phyloP scores from a whole-genome alignment of 2,797 vertebrate species.

The Tokudaia tokunoshimensis region DNA sequence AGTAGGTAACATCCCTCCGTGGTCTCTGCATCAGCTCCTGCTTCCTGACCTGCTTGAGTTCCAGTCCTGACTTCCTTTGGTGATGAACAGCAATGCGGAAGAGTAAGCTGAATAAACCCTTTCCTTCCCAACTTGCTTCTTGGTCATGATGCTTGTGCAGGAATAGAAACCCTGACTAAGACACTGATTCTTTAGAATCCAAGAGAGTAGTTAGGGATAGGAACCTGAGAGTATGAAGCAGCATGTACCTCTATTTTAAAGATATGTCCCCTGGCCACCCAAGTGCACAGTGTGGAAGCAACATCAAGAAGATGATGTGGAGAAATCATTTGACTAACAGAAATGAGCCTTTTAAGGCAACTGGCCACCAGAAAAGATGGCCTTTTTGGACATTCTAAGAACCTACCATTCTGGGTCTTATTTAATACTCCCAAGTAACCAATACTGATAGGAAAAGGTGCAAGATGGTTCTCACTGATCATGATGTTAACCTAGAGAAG shows the following conservation, averaged over 20 bases:
- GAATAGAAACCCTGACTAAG: no score
- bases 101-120: no score
- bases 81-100: no score
- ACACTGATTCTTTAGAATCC: background rate
- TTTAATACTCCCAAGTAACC: constrained; percentile 97
- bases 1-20: no score
- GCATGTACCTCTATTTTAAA: background rate
- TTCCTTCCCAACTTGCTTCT: no score
- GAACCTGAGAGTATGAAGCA: background rate
- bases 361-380: constrained; percentile 90
- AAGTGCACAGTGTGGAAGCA: background rate
- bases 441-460: constrained; percentile 99
- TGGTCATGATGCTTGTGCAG: no score
- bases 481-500: constrained; percentile 97
- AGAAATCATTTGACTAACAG: background rate
- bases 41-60: no score
- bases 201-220: background rate
- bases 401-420: constrained; percentile 98
- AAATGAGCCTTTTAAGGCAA: constrained; percentile 74
- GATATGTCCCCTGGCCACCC: background rate
- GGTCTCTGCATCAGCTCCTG: no score
- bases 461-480: constrained; percentile 98
- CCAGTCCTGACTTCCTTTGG: no score
- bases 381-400: constrained; percentile 98
- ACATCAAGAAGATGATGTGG: background rate